These are phyloP conservation scores for Pachycephala philippinensis DNA, from an alignment of 2,113 vertebrate genomes.

Conservation along the genomic window DNA sequence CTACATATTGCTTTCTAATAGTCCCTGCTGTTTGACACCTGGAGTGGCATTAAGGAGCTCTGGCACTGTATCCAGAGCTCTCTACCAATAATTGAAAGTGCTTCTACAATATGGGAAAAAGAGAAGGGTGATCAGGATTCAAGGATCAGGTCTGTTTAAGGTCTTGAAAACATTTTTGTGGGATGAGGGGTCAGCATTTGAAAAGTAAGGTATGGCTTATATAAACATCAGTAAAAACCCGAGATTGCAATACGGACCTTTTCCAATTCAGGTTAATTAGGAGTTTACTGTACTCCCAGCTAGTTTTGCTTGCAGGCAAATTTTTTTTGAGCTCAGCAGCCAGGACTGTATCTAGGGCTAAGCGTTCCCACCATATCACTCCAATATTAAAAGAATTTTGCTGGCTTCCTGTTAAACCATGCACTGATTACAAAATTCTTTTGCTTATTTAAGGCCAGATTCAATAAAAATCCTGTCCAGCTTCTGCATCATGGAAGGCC, in stretches of 20 bases:
- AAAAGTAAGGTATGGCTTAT: neutral
- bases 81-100: neutral
- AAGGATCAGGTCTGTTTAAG: neutral
- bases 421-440: slow-evolving; percentile 59
- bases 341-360: slow-evolving; percentile 25
- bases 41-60: neutral
- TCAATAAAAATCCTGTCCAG: slow-evolving; percentile 47
- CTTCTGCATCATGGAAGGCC: slow-evolving; percentile 39
- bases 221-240: neutral
- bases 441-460: slow-evolving; percentile 53
- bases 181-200: neutral
- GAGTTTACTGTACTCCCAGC: neutral
- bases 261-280: neutral
- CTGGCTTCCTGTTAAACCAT: slow-evolving; percentile 49
- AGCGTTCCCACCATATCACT: slow-evolving; percentile 54
- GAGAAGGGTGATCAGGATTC: neutral
- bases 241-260: neutral
- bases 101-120: neutral
- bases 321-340: slow-evolving; percentile 45
- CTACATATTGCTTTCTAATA: neutral
- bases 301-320: slow-evolving; percentile 46
- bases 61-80: neutral
- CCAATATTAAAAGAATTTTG: slow-evolving; percentile 55
- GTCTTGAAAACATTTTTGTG: neutral
- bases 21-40: neutral